Base-by-base conservation (phyloP, 2,797 vertebrate genomes). In the Aplochiton taeniatus region DNA sequence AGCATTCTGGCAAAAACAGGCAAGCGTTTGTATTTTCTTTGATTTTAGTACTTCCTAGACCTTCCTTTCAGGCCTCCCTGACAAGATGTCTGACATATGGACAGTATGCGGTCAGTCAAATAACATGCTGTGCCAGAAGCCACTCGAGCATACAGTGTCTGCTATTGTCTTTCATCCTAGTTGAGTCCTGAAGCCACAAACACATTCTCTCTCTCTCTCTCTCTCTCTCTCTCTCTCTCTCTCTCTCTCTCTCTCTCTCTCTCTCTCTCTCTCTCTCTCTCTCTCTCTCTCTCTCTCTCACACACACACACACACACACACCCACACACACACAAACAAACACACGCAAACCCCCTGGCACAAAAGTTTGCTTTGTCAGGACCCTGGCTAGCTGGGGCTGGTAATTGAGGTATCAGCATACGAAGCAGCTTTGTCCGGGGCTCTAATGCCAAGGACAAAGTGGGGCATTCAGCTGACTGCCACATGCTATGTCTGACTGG, bases 401-500 rank as follows among this genome's bases (percentile, higher is more conserved):
- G 57, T 79, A 71, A 77, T 20, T 76, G 86, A 83, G 80, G 80
- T 86, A 81, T 88, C 82, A 87, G 87, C 84, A 70, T 85, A 67
- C 78, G 82, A 86, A 87, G 80, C 80, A 71, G 83, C 84, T 89
- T 87, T 86, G 72, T 78, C 63, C 68, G 31, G 31, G 9, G 66
- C 73, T 50, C 74, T 90, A 87, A 88, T 87, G 70, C 86, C 77
- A 19, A 41, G 87, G 82, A 98, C 94, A 97, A 96, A 95, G 93
- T 83, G 76, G 54, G 73, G 93, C 88, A 95, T 96, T 97, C 90
- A 96, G 89, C 87, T 91, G 81, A 81, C 86, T 87, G 88, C 87
- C 81, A 88, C 74, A 89, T 73, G 82, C 83, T 9, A 66, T 4
- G 47, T 48, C 14, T 14, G 85, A 86, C 87, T 60, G 73, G 63